Evolutionary conservation across 2,888 invertebrate genomes (phyloP), one percentile per base, ranked within the genome.

Genomic region (Andrena dorsata): DNA sequence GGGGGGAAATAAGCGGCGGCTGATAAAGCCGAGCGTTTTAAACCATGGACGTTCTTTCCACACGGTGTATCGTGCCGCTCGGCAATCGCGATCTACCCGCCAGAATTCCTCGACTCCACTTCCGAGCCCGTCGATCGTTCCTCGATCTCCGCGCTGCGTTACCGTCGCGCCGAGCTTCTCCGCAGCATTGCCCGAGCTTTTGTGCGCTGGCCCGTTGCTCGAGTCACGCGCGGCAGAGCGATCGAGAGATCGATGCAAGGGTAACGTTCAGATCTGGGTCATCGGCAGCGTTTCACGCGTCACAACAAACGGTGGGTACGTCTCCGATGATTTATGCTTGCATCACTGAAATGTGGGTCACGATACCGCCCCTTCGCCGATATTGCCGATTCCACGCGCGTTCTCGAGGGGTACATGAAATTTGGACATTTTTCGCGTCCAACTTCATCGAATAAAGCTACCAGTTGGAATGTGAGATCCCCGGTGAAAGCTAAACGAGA

Each of bases 311-410:
- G 20, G 70, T 76, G 79, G 41, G 69, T 61, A 69, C 74, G 72
- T 84, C 81, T 74, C 65, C 56, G 41, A 63, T 76, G 82, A 85
- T 74, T 78, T 76, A 82, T 75, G 69, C 32, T 66, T 61, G 76
- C 49, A n/a, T 76, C 74, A 76, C 75, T 76, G 51, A 84, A 82
- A 84, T 84, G 69, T 84, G 76, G 83, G 83, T 82, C 83, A 82
- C 51, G 69, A 64, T 77, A 74, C 51, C 47, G 69, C 7, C 64
- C 51, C 35, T 32, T 69, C 56, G 16, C 35, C 83, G 60, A 72
- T 71, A 82, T 60, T 61, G 20, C 41, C 64, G 65, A 47, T 68
- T n/a, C 26, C 16, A 35, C 47, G 20, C 51, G 64, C 66, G 20
- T 20, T 53, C 2, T 20, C 28, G 41, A 41, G 10, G 16, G 13